Conservation (phyloP, 2,888 invertebrate genomes). For the Phalangium opilio region DNA sequence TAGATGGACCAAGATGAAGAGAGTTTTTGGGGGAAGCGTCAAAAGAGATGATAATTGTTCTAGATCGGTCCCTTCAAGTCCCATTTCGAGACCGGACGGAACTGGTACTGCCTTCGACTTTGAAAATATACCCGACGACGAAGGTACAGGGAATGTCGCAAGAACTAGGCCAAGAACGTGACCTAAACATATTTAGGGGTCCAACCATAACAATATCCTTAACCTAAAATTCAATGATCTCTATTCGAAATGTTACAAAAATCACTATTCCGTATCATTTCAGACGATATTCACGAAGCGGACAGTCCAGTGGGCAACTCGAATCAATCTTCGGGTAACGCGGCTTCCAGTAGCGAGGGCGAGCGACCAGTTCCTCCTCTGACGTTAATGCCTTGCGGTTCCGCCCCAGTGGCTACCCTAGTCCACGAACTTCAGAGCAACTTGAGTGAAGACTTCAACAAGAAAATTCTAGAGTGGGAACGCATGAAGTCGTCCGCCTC, state of each 20-base stretch:
- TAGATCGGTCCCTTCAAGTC: slow-evolving; percentile 14
- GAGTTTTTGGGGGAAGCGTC: slow-evolving; percentile 28
- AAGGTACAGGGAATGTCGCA: too few relatives aligned
- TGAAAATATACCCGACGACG: background rate
- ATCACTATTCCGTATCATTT: too few relatives aligned
- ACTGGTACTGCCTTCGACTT: slow-evolving; percentile 10
- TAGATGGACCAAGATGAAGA: slow-evolving; percentile 57
- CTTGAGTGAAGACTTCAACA: slow-evolving; percentile 63
- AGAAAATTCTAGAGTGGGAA: slow-evolving; percentile 75
- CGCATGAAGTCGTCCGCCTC: slow-evolving; percentile 21
- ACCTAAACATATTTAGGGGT: too few relatives aligned
- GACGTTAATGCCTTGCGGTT: slow-evolving; percentile 1
- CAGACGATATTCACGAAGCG: too few relatives aligned
- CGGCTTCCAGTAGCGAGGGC: too few relatives aligned
- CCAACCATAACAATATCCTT: too few relatives aligned
- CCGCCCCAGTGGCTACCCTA: slow-evolving; percentile 20
- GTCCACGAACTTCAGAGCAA: slow-evolving; percentile 38
- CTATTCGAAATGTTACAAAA: too few relatives aligned
- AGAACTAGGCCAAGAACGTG: too few relatives aligned
- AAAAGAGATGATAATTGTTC: slow-evolving; percentile 7
- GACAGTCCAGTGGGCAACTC: too few relatives aligned
- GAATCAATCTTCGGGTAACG: too few relatives aligned
- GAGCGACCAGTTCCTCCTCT: too few relatives aligned
- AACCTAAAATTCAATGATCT: too few relatives aligned
- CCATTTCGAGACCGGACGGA: slow-evolving; percentile 8